phyloP scores from a whole-genome alignment of 2,113 vertebrate genomes.

The Carlito syrichta region DNA sequence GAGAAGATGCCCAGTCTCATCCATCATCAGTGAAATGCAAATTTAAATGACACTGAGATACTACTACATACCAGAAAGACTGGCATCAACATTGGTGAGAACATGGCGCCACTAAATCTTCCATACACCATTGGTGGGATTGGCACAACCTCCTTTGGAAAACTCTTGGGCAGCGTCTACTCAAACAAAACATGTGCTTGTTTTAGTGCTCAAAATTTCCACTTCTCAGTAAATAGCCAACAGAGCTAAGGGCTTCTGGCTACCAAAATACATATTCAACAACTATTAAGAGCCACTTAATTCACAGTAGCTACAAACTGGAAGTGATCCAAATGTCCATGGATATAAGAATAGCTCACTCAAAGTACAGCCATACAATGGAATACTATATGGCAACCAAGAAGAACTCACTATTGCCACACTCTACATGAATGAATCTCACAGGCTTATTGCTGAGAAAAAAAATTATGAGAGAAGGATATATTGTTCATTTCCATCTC shows the following conservation, averaged over 20 bases:
- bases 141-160: background rate
- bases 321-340: background rate
- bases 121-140: background rate
- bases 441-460: background rate
- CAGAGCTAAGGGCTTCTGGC: background rate
- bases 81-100: rapidly evolving
- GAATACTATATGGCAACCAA: background rate
- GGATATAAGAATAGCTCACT: background rate
- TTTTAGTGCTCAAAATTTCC: background rate
- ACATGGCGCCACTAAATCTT: background rate
- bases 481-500: background rate
- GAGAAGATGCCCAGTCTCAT: background rate
- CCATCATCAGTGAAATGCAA: background rate
- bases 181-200: too few relatives aligned
- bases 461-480: background rate
- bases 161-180: background rate
- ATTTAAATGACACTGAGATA: background rate
- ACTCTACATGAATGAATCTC: background rate
- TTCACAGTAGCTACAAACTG: background rate
- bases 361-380: background rate
- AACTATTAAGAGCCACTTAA: too few relatives aligned
- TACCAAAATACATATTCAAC: background rate
- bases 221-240: background rate
- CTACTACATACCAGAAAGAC: background rate
- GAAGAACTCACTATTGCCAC: background rate